phyloP scores from a whole-genome alignment of 1,140 invertebrate species.

The Steinernema khuongi region DNA sequence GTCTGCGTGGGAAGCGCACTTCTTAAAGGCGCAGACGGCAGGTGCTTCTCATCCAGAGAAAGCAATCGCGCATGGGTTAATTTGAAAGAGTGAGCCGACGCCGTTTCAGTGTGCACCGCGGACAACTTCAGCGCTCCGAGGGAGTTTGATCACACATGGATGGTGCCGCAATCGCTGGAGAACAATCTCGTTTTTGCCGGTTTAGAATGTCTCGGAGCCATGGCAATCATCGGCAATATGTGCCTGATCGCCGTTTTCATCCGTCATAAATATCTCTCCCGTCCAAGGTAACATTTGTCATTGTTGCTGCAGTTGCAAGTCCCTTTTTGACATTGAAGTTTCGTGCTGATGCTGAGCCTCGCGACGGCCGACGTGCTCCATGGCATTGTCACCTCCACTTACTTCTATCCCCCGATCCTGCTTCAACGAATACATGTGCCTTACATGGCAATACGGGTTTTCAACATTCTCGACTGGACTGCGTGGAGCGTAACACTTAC shows the following conservation, averaged over 20 bases:
- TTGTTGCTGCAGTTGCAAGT: slow-evolving; percentile 11
- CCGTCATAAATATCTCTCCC: slow-evolving; percentile 49
- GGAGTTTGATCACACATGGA: background rate
- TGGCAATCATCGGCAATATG: slow-evolving; percentile 52
- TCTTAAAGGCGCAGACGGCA: no score
- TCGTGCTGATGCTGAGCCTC: slow-evolving; percentile 55
- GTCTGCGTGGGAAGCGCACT: no score
- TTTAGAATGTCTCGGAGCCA: slow-evolving; percentile 49
- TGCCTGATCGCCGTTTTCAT: slow-evolving; percentile 53
- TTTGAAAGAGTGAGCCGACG: background rate
- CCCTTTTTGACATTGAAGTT: slow-evolving; percentile 43
- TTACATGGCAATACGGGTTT: slow-evolving; percentile 45
- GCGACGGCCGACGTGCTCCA: slow-evolving; percentile 55
- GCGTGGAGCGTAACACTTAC: slow-evolving; percentile 57
- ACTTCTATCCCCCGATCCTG: slow-evolving; percentile 58
- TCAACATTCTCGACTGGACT: slow-evolving; percentile 58
- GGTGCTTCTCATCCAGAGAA: no score
- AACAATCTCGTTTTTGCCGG: slow-evolving; percentile 46
- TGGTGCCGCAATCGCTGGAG: slow-evolving; percentile 15
- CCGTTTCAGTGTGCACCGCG: background rate
- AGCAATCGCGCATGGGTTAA: no score
- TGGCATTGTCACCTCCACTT: slow-evolving; percentile 55
- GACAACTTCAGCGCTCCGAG: background rate
- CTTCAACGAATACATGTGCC: slow-evolving; percentile 43
- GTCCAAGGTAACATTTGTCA: slow-evolving; percentile 44